Base-by-base conservation (phyloP, 2,888 invertebrate species). In the Myopa testacea region DNA sequence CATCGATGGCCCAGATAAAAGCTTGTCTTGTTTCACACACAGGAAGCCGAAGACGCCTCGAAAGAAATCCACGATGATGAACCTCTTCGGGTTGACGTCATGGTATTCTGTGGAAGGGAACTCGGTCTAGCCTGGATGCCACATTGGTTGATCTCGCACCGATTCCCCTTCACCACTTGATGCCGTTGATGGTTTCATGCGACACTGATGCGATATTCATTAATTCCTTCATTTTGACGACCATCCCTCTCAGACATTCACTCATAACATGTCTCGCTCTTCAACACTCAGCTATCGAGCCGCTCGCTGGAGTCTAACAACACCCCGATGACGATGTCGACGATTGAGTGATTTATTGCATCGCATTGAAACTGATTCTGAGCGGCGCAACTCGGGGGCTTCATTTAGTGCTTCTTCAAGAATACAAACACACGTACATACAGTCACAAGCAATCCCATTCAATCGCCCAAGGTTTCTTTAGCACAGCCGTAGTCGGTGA, bases 341-440 rank as follows among this genome's bases (percentile, higher is more conserved):
- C 74, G 85, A 84, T 84, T 87, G 87, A 87, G 85, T 87, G 87
- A 87, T 87, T 87, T 87, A 87, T 87, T 83, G 86, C 80, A 83
- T 82, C 81, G 82, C 84, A 86, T 84, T 84, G 83, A 84, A 86
- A 84, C 85, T 87, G 85, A 87, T 87, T 87, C 82, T 81, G 78
- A 80, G 75, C 78, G 82, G 83, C 79, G 78, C 80, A 79, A 78
- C 58, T 40, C 77, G 45, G 60, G 76, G 63, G 38, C 52, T 75
- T 58, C 40, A 72, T 75, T 65, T 52, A 7, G 74, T n/a, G 70
- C 16, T 52, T 52, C 26, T 10, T 50, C 19, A 12, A 58, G 5
- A 60, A 58, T 40, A 73, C 38, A 37, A 38, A 16, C 38, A 37
- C 72, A 26, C 60, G 26, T n/a, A 38, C 7, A 72, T 0, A 73